Base-by-base conservation (phyloP, 2,888 invertebrate genomes). In the Sarcophaga subvicina region DNA sequence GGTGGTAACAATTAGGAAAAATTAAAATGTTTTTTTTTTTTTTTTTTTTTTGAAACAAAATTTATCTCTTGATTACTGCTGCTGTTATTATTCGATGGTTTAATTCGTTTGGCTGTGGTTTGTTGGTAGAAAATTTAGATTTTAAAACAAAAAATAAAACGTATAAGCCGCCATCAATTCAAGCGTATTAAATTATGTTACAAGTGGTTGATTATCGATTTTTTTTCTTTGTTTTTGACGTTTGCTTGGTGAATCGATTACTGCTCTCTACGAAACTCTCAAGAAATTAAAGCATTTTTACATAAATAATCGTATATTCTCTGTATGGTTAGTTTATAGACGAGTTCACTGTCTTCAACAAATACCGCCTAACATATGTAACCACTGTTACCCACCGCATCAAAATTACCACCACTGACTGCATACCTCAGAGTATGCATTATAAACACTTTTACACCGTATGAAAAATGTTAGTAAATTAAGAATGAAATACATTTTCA, bases 181-280 rank as follows among this genome's bases (percentile, higher is more conserved):
- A 80, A 72, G n/a, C 76, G 69, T 80, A 80, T 75, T 76, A 80
- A 75, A 70, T 84, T 80, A 76, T 80, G 49, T 75, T n/a, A 60
- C 45, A 66, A 76, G 47, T 60, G 80, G 54, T 66, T 37, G 20
- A 20, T 47, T 71, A 66, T 84, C 62, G 78, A 63, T 27, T 66
- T 66, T 67, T 6, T 75, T 73, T 63, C 8, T 37, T 37, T 8
- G 0, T 37, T 37, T 37, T 37, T 37, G 6, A 37, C 37, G 37
- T 37, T 37, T 37, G 8, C 37, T 8, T 6, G 8, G 45, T 37
- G 54, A 81, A 70, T 81, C 67, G 69, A 37, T 27, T 78, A 72
- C 72, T 66, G n/a, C 54, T 63, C 45, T 45, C 11, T 45, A 45
- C 45, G 54, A 54, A 54, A 54, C 54, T 54, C 37, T 37, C 37